Conservation (phyloP, 2,113 vertebrate species). For the Pteruthius melanotis region DNA sequence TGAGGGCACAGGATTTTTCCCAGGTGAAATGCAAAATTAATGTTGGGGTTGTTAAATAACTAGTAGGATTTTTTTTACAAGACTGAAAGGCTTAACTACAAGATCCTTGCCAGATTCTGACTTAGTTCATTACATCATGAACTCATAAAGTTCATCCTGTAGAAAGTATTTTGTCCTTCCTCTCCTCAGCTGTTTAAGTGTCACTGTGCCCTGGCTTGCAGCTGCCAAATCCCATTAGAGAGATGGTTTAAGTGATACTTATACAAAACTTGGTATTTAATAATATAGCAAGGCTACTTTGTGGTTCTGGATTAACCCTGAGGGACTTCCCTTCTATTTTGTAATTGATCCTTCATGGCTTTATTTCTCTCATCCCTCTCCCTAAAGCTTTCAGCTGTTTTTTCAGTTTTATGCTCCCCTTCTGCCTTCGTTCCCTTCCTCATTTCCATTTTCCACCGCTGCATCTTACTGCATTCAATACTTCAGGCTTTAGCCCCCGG, state of each 20-base stretch:
- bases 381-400: slow-evolving; percentile 1
- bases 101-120: neutral
- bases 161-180: slow-evolving; percentile 16
- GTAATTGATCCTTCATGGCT: neutral
- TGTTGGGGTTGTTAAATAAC: neutral
- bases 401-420: neutral
- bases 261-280: neutral
- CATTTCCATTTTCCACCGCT: neutral
- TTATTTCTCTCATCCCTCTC: neutral
- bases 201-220: neutral
- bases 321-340: neutral
- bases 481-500: neutral
- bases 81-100: neutral
- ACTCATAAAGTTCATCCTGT: slow-evolving; percentile 11
- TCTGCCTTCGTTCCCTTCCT: neutral
- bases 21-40: neutral
- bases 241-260: neutral
- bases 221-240: neutral
- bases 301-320: slow-evolving; percentile 1
- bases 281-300: neutral
- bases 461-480: neutral
- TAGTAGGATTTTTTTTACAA: neutral
- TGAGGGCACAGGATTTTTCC: neutral
- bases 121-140: neutral
- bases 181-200: slow-evolving; percentile 22